phyloP scores from a whole-genome alignment of 2,888 invertebrate genomes.

The Drosophila heteroneura region DNA sequence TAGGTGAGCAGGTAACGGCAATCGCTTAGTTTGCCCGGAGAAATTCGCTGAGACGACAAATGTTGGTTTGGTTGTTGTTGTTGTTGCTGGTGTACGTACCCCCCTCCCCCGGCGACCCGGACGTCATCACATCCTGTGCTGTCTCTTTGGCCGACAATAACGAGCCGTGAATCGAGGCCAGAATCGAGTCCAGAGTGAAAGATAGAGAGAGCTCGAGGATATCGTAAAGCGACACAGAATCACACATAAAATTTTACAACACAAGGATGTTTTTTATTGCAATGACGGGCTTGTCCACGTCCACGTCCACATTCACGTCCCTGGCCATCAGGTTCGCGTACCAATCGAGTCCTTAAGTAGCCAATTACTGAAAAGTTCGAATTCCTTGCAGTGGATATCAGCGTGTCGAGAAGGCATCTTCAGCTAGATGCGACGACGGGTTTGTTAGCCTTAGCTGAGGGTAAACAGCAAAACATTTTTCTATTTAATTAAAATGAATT shows the following conservation, averaged over 20 bases:
- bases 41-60: slow-evolving; percentile 79
- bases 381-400: slow-evolving; percentile 61
- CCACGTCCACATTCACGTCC: slow-evolving; percentile 22
- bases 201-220: slow-evolving; percentile 57
- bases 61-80: slow-evolving; percentile 28
- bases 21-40: slow-evolving; percentile 68
- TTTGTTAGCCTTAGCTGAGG: slow-evolving; percentile 59
- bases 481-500: slow-evolving; percentile 80
- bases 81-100: neutral
- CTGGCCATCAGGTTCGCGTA: slow-evolving; percentile 12
- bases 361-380: slow-evolving; percentile 78
- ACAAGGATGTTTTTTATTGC: slow-evolving; percentile 80
- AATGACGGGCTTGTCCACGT: slow-evolving; percentile 34
- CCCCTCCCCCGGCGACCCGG: slow-evolving; percentile 3
- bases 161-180: slow-evolving; percentile 50
- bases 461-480: slow-evolving; percentile 78
- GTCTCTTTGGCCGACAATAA: slow-evolving; percentile 64
- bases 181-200: neutral
- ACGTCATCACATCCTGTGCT: slow-evolving; percentile 46
- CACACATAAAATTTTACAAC: slow-evolving; percentile 81
- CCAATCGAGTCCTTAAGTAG: slow-evolving; percentile 79
- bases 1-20: slow-evolving; percentile 80
- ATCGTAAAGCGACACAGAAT: slow-evolving; percentile 81
- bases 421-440: slow-evolving; percentile 20
- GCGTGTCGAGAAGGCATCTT: slow-evolving; percentile 44